Conservation (phyloP, 2,113 vertebrate species). For the Ascaphus truei region DNA sequence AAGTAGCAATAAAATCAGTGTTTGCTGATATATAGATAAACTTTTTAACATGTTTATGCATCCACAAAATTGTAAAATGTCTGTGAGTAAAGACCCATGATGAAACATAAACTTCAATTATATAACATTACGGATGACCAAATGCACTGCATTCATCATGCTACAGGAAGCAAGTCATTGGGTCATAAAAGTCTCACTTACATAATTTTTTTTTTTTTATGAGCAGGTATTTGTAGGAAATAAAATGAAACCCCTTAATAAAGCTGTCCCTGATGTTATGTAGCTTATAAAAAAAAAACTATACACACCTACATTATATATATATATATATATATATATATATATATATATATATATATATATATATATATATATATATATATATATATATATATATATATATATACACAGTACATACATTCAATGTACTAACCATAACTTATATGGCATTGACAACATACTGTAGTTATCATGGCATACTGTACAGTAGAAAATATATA, state of each 20-base stretch:
- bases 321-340: too few relatives aligned
- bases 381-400: too few relatives aligned
- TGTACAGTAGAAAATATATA: too few relatives aligned
- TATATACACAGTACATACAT: too few relatives aligned
- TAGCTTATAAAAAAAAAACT: neutral
- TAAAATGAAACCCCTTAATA: neutral
- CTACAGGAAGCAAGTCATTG: conserved; percentile 14
- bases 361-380: too few relatives aligned
- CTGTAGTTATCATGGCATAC: too few relatives aligned
- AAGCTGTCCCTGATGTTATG: neutral
- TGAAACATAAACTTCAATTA: neutral
- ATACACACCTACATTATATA: too few relatives aligned
- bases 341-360: too few relatives aligned
- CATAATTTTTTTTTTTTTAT: conserved; percentile 21
- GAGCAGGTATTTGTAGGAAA: conserved; percentile 10
- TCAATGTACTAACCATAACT: too few relatives aligned
- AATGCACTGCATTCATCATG: neutral
- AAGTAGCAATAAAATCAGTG: conserved; percentile 5
- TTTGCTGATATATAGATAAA: neutral
- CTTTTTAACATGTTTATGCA: neutral
- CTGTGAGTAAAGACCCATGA: neutral
- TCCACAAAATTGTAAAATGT: neutral
- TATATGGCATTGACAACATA: too few relatives aligned
- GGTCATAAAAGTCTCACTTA: conserved; percentile 31
- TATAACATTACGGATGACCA: neutral